These are phyloP conservation scores for Callimorpha dominula DNA, from an alignment of 2,888 invertebrate species.

Conservation along the genomic window DNA sequence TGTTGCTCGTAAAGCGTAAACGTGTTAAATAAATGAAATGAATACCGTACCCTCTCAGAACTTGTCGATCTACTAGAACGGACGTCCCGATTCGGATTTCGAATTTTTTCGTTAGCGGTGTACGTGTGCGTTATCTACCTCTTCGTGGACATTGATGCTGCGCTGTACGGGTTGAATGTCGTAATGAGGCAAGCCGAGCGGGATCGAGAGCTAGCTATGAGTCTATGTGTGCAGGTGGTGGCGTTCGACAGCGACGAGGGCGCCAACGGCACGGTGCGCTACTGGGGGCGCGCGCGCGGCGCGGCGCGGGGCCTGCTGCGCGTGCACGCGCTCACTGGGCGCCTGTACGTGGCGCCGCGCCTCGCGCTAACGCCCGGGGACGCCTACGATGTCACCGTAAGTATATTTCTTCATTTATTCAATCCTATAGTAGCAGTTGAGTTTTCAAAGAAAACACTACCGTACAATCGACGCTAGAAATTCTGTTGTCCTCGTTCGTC, in stretches of 20 bases:
- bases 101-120: too few species aligned
- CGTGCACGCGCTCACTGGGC: conserved; percentile 93
- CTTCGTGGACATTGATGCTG: too few species aligned
- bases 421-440: background rate
- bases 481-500: too few species aligned
- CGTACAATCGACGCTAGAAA: too few species aligned
- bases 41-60: too few species aligned
- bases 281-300: conserved; percentile 89
- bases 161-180: too few species aligned
- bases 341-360: conserved; percentile 90
- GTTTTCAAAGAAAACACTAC: too few species aligned
- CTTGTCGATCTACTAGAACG: too few species aligned
- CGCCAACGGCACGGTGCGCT: conserved; percentile 93
- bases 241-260: conserved; percentile 94
- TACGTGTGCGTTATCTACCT: background rate
- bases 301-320: conserved; percentile 93
- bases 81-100: too few species aligned
- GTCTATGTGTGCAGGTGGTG: conserved; percentile 86
- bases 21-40: too few species aligned
- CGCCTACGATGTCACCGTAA: conserved; percentile 63
- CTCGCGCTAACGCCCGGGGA: conserved; percentile 88
- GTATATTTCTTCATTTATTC: background rate
- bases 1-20: too few species aligned
- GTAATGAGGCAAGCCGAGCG: too few species aligned
- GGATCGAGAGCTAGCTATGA: background rate